Conservation (phyloP, 2,113 vertebrate genomes). For the Nycticorax nycticorax region DNA sequence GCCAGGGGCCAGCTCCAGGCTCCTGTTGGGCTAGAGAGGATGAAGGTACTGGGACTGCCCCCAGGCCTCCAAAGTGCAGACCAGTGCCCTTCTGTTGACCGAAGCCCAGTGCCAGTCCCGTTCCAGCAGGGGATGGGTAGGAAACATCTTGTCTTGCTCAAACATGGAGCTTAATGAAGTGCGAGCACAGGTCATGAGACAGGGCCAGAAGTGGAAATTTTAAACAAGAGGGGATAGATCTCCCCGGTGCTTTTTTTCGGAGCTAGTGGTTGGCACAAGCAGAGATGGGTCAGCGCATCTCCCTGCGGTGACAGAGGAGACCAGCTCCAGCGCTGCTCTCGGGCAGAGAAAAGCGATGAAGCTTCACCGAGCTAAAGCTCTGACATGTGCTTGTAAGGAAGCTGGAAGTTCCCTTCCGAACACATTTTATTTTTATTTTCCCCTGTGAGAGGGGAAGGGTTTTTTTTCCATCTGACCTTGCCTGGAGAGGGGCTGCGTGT, state of each 20-base stretch:
- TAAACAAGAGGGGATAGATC: neutral
- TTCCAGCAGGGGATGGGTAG: neutral
- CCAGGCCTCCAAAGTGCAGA: neutral
- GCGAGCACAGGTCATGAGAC: neutral
- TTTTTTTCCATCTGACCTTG: neutral
- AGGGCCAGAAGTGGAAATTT: neutral
- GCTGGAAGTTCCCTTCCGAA: neutral
- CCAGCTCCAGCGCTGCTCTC: neutral
- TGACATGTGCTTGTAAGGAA: neutral
- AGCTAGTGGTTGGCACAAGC: neutral
- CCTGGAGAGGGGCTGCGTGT: neutral
- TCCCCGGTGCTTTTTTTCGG: neutral
- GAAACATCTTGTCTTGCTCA: neutral
- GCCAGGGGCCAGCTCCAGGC: neutral
- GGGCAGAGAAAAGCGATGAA: neutral
- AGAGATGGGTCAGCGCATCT: neutral
- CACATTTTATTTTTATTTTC: neutral
- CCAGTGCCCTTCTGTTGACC: neutral
- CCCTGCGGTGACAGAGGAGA: neutral
- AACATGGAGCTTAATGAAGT: neutral
- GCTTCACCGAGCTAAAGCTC: neutral
- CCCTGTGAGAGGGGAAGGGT: neutral
- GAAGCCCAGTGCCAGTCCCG: accelerated
- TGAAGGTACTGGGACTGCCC: neutral
- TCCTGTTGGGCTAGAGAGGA: neutral